phyloP scores from a whole-genome alignment of 2,113 vertebrate species.

The Chaetodon trifascialis region DNA sequence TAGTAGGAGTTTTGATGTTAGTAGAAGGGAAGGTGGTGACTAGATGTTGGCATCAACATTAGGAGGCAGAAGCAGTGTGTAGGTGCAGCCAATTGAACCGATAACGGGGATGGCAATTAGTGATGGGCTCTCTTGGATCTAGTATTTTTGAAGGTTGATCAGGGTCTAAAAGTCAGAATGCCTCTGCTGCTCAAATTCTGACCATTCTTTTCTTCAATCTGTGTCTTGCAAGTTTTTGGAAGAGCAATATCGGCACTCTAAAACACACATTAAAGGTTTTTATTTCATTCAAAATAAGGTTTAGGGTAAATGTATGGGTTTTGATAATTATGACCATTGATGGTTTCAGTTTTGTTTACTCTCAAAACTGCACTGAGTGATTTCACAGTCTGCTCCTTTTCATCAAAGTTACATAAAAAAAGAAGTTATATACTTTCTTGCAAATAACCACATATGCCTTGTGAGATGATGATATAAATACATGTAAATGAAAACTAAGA shows the following conservation, averaged over 20 bases:
- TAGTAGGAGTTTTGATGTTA: not conserved
- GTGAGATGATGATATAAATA: not conserved
- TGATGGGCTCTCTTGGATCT: not conserved
- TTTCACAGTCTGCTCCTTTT: not conserved
- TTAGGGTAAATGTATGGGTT: not conserved
- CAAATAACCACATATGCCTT: not conserved
- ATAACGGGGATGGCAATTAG: not conserved
- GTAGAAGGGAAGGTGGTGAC: not conserved
- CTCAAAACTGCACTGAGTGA: not conserved
- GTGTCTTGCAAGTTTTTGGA: no score
- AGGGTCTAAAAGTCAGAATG: not conserved
- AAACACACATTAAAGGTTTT: not conserved
- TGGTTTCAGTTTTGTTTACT: not conserved
- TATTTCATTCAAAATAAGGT: not conserved
- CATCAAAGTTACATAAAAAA: not conserved
- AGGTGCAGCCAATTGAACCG: not conserved
- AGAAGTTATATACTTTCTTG: not conserved
- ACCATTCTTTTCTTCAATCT: not conserved
- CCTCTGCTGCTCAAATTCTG: not conserved
- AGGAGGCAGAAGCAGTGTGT: not conserved
- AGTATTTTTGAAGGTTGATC: not conserved
- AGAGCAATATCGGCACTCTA: not conserved
- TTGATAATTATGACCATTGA: not conserved
- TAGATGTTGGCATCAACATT: not conserved
- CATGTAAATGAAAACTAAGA: not conserved